phyloP scores from a whole-genome alignment of 2,888 invertebrate species.

The Mactromeris polynyma region DNA sequence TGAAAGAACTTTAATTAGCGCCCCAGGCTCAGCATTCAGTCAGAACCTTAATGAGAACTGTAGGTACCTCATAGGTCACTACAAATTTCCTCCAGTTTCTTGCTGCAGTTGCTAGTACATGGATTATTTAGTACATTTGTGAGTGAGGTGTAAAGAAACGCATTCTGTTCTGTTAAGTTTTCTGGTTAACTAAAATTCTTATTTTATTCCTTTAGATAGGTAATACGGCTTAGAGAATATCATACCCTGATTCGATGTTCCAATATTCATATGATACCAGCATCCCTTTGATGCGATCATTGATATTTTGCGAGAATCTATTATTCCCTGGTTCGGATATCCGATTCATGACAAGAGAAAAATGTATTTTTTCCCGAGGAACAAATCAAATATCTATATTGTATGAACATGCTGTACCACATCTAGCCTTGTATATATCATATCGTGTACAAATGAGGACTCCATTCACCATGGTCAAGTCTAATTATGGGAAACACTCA shows the following conservation, averaged over 20 bases:
- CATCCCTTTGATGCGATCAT: background rate
- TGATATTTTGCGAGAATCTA: background rate
- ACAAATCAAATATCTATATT: background rate
- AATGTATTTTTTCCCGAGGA: background rate
- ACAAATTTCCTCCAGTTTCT: no score
- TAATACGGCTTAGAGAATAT: no score
- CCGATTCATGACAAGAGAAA: background rate
- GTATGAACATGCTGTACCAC: background rate
- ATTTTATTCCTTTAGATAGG: no score
- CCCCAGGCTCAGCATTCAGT: background rate
- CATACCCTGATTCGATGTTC: no score
- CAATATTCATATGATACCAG: background rate
- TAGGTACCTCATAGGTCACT: no score
- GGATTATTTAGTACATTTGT: no score
- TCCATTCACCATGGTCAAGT: background rate
- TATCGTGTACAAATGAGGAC: background rate
- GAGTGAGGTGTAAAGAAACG: no score
- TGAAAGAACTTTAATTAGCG: no score
- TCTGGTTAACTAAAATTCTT: no score
- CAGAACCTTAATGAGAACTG: no score
- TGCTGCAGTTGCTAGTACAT: no score
- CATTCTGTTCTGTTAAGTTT: no score
- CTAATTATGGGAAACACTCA: background rate
- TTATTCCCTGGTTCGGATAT: background rate
- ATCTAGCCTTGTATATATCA: background rate